Conservation (phyloP, 2,797 vertebrate species). For the Clarias platycephalus region DNA sequence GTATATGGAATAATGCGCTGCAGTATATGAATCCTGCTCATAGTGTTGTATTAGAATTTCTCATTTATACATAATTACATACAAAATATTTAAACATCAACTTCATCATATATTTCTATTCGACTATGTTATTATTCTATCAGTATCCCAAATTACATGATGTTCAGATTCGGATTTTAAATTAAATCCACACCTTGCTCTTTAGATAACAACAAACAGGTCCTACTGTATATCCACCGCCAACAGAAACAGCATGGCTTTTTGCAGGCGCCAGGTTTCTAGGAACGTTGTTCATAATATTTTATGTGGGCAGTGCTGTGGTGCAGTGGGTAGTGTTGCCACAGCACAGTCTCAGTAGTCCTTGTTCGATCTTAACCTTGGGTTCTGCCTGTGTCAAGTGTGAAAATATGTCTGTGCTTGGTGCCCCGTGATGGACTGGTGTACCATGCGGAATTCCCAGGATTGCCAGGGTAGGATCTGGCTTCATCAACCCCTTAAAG, state of each 20-base stretch:
- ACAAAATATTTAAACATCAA: not conserved
- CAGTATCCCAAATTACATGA: not conserved
- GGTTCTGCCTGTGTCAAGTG: not conserved
- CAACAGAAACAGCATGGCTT: not conserved
- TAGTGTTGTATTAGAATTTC: not conserved
- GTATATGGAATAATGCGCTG: not conserved
- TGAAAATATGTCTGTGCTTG: not conserved
- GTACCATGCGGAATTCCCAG: not conserved
- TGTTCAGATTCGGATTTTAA: not conserved
- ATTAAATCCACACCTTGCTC: not conserved
- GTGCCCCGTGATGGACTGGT: not conserved
- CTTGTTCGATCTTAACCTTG: not conserved
- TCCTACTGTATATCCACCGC: not conserved
- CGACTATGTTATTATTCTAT: not conserved
- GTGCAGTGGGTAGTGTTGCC: not conserved
- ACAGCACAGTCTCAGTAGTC: not conserved
- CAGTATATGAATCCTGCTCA: not conserved
- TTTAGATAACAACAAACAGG: not conserved
- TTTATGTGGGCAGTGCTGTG: not conserved
- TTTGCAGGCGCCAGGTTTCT: not conserved
- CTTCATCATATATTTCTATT: not conserved
- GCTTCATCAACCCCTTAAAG: not conserved
- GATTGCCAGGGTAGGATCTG: not conserved
- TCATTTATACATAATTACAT: too few species aligned
- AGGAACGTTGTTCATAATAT: conserved; percentile 1